phyloP scores from a whole-genome alignment of 2,797 vertebrate species.

The Lithobates pipiens region DNA sequence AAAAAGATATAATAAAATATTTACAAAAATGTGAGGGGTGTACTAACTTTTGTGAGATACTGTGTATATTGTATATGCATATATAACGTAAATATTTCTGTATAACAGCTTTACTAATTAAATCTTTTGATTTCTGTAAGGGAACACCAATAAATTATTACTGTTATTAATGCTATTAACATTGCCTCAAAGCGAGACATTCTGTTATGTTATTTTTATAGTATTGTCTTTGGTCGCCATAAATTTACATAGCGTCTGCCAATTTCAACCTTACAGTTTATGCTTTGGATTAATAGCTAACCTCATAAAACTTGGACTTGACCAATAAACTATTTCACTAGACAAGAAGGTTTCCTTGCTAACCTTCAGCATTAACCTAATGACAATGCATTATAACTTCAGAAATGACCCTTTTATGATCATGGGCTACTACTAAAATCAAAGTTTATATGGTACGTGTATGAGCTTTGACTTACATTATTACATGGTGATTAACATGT shows the following conservation, averaged over 20 bases:
- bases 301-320: constrained; percentile 37
- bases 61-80: too few species aligned
- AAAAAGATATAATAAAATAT: too few species aligned
- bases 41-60: too few species aligned
- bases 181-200: not conserved
- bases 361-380: constrained; percentile 6
- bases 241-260: not conserved
- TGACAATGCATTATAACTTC: constrained; percentile 29
- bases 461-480: not conserved
- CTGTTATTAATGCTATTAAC: not conserved
- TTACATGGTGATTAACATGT: not conserved
- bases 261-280: not conserved
- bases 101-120: not conserved
- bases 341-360: constrained; percentile 1
- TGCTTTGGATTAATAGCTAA: constrained; percentile 22
- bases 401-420: constrained; percentile 28
- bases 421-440: not conserved
- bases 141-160: not conserved
- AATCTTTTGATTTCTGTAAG: not conserved
- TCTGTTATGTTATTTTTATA: not conserved
- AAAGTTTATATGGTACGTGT: constrained; percentile 20
- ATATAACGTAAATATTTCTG: too few species aligned
- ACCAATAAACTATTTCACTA: constrained; percentile 48
- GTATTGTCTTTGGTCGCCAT: not conserved
- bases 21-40: too few species aligned